Evolutionary conservation across 2,797 vertebrate species (phyloP).

Genomic region (Rhabdomys pumilio): DNA sequence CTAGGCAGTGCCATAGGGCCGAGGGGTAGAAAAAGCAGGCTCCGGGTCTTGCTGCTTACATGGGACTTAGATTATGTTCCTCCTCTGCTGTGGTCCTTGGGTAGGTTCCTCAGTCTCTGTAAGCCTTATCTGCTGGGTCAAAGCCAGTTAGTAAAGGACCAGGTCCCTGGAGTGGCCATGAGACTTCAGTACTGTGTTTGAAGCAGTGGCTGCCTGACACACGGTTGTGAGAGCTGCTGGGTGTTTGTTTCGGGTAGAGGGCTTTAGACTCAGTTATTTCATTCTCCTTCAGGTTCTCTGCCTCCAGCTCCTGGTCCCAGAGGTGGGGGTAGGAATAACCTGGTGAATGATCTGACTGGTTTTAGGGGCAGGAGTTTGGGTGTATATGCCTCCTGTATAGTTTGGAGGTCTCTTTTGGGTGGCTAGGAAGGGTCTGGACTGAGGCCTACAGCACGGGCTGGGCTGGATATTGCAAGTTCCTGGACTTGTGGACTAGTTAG

Average conservation of each 20-base stretch:
- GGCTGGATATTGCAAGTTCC: background rate
- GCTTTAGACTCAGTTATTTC: background rate
- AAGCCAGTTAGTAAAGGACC: background rate
- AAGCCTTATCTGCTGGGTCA: background rate
- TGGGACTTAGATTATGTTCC: background rate
- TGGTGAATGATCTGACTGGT: background rate
- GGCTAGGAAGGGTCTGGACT: background rate
- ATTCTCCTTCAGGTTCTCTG: background rate
- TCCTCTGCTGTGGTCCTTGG: background rate
- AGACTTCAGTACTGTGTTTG: background rate
- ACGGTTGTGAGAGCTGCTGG: background rate
- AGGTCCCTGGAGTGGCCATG: background rate
- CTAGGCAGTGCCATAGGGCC: background rate
- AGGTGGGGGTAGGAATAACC: background rate
- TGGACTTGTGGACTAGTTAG: background rate
- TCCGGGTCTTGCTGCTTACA: background rate
- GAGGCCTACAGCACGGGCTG: background rate
- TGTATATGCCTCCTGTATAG: background rate
- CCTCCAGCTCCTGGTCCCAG: background rate
- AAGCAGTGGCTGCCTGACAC: background rate
- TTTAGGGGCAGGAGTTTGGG: background rate
- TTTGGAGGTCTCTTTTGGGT: background rate
- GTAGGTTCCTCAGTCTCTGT: background rate
- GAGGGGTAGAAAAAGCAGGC: background rate
- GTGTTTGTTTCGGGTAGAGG: no score